Percentiles rank a stretch among this genome's conserved stretches.
These are phyloP conservation scores for Lepidocyrtoides sp. DNA, from an alignment of 2,888 invertebrate species.

Conservation along the genomic window DNA sequence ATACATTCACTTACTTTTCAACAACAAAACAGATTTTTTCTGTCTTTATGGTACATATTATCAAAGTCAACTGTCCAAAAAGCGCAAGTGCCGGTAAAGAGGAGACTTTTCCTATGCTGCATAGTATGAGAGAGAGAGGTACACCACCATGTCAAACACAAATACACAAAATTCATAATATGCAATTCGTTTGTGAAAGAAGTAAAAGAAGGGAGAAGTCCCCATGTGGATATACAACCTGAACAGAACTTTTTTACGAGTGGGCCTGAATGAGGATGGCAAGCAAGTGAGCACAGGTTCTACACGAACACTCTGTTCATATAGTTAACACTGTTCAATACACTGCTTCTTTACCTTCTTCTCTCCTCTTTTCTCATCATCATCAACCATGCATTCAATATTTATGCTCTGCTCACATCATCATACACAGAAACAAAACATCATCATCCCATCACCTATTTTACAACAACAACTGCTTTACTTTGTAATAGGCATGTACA, in stretches of 20 bases:
- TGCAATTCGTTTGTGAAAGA: background rate
- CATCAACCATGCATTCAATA: conserved; percentile 40
- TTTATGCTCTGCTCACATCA: conserved; percentile 12
- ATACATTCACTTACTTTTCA: no score
- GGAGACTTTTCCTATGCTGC: background rate
- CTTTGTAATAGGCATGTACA: background rate
- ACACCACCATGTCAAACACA: conserved; percentile 13
- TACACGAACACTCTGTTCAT: conserved; percentile 63
- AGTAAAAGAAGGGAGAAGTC: conserved; percentile 51
- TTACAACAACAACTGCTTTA: background rate
- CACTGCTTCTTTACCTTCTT: background rate
- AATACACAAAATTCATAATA: conserved; percentile 33
- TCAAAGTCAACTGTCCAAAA: conserved; percentile 13
- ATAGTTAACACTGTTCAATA: background rate
- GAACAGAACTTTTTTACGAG: conserved; percentile 70
- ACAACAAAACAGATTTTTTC: no score
- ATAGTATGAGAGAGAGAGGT: background rate
- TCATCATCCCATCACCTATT: conserved; percentile 25
- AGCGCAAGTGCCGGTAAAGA: conserved; percentile 28
- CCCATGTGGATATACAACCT: conserved; percentile 59
- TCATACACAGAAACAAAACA: conserved; percentile 10
- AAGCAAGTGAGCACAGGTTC: conserved; percentile 80
- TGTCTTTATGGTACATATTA: no score
- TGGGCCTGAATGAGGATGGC: conserved; percentile 77
- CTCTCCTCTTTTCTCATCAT: conserved; percentile 49